phyloP scores from a whole-genome alignment of 1,140 invertebrate genomes.

The Drosophila erecta region DNA sequence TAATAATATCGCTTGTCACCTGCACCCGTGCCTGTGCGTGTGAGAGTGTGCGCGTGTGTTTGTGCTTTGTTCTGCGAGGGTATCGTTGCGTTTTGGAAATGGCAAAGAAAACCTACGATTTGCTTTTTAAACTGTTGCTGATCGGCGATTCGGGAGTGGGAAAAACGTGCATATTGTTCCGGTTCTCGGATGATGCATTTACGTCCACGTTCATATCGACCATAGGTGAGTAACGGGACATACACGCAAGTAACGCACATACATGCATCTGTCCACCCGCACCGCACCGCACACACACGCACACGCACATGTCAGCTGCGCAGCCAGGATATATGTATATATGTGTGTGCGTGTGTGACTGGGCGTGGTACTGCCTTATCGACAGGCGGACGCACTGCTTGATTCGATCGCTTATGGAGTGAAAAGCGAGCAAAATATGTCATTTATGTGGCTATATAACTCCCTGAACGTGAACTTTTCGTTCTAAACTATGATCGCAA shows the following conservation, averaged over 20 bases:
- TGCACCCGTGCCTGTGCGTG: conserved; percentile 23
- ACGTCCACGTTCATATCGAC: conserved; percentile 99
- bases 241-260: conserved; percentile 7
- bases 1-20: conserved; percentile 35
- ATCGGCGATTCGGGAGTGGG: conserved; percentile 99
- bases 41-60: conserved; percentile 52
- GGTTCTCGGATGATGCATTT: conserved; percentile 99
- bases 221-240: conserved; percentile 90
- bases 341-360: conserved; percentile 30
- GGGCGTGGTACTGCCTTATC: conserved; percentile 64
- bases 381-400: conserved; percentile 12
- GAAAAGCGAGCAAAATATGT: no score
- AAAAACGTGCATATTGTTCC: conserved; percentile 98
- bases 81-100: conserved; percentile 86
- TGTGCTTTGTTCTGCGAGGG: conserved; percentile 57
- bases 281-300: conserved; percentile 7
- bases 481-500: conserved; percentile 30
- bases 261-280: conserved; percentile 7
- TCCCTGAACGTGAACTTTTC: neutral
- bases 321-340: conserved; percentile 39
- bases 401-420: conserved; percentile 43
- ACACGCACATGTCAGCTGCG: conserved; percentile 31
- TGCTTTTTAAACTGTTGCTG: conserved; percentile 98
- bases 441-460: neutral
- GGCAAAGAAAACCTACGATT: conserved; percentile 98